A percentile compares a stretch with the other conserved stretches of the same genome.
Evolutionary conservation across 2,113 vertebrate genomes (phyloP).

Genomic region (Mormoops blainvillei): DNA sequence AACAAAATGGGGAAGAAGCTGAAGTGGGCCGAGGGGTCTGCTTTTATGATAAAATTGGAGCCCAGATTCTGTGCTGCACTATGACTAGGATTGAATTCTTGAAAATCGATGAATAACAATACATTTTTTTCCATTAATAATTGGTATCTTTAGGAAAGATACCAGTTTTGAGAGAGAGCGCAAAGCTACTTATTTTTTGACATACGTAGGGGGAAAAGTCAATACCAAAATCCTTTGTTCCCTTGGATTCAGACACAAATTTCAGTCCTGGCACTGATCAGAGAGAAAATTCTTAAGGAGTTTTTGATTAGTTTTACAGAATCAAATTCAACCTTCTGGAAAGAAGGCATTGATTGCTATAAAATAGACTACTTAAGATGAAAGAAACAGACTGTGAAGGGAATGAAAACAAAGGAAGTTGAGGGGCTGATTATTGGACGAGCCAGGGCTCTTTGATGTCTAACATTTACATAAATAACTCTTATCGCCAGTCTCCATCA

Average conservation of each 20-base stretch:
- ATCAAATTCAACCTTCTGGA: constrained; percentile 52
- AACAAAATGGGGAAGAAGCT: neutral
- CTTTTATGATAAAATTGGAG: neutral
- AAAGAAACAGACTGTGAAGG: neutral
- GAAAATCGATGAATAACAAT: constrained; percentile 13
- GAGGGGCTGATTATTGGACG: neutral
- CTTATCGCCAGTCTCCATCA: neutral
- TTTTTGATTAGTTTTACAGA: constrained; percentile 55
- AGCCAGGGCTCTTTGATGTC: neutral
- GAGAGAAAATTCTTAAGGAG: constrained; percentile 44
- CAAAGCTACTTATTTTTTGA: constrained; percentile 38
- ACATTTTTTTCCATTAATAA: neutral
- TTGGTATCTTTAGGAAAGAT: constrained; percentile 4
- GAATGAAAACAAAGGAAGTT: constrained; percentile 35
- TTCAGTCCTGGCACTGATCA: constrained; percentile 35
- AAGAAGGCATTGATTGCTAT: constrained; percentile 49
- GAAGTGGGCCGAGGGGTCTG: neutral
- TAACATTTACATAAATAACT: neutral
- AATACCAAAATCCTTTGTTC: constrained; percentile 36
- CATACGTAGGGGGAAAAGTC: neutral
- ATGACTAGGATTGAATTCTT: neutral
- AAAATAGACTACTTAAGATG: constrained; percentile 29
- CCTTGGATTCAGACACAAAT: constrained; percentile 39
- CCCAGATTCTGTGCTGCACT: neutral
- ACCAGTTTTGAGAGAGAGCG: neutral